Base-by-base conservation (phyloP, 2,888 invertebrate species). In the Colletes collaris region DNA sequence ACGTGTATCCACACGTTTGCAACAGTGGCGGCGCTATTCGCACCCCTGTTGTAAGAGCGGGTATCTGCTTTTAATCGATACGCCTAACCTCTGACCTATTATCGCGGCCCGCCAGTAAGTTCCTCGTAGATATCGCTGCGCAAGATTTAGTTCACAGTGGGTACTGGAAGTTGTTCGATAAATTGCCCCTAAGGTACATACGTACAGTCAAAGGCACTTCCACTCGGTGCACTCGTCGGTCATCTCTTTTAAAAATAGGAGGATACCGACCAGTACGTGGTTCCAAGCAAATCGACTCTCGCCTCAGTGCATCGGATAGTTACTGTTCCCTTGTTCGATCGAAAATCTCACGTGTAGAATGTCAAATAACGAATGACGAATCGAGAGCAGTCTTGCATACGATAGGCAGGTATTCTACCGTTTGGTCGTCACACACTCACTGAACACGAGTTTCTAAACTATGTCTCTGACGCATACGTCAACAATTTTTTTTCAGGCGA, bases 61-160 rank as follows among this genome's bases (percentile, higher is more conserved):
- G 74, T 87, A 86, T 85, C 80, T 73, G 79, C 81, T 66, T 86
- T 80, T 83, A 87, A 86, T 86, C 86, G 78, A 86, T 87, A 83
- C 78, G 78, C 78, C 80, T 87, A 86, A 86, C 87, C 86, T 80
- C 81, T 86, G 86, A 86, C 86, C 86, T 86, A 86, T 86, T 86
- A 86, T 86, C 87, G 68, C 68, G 76, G 60, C 68, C 75, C 44
- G 79, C 60, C 79, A 58, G 68, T 64, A 59, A 77, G 79, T 85
- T 86, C 76, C 83, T 86, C 72, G 78, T 67, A 79, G 84, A 87
- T 87, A 87, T 86, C 78, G 87, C 81, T 87, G 81, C 72, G 77
- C 79, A 71, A 84, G 79, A 86, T 82, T 86, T 83, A 78, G 78
- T 78, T 76, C 76, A 65, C 65, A 53, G 44, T 66, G 60, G 67